phyloP scores from a whole-genome alignment of 2,113 vertebrate genomes.

The Pogonocichla stellata region DNA sequence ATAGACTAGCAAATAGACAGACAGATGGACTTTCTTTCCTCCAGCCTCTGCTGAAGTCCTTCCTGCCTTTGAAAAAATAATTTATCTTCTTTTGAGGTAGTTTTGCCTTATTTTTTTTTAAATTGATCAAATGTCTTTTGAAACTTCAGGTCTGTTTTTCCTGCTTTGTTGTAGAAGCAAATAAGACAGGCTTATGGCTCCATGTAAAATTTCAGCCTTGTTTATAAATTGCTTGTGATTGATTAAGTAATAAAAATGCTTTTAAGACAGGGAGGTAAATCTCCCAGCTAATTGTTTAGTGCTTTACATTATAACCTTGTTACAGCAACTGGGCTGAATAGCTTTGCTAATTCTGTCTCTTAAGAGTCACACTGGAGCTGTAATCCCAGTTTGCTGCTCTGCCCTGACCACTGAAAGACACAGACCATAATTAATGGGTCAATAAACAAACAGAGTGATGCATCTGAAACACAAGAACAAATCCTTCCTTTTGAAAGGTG shows the following conservation, averaged over 20 bases:
- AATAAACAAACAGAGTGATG: neutral
- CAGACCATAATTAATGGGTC: slow-evolving; percentile 39
- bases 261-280: slow-evolving; percentile 80
- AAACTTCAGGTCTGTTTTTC: slow-evolving; percentile 56
- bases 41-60: neutral
- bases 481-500: neutral
- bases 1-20: neutral
- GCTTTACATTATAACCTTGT: slow-evolving; percentile 74
- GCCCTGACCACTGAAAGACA: slow-evolving; percentile 8
- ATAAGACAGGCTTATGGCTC: slow-evolving; percentile 65
- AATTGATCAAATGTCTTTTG: slow-evolving; percentile 59
- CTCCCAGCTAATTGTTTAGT: slow-evolving; percentile 74
- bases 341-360: slow-evolving; percentile 34
- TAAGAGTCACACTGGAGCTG: slow-evolving; percentile 46
- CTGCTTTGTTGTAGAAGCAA: slow-evolving; percentile 56
- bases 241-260: slow-evolving; percentile 84
- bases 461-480: neutral
- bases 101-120: neutral
- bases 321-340: slow-evolving; percentile 22
- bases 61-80: neutral
- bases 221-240: slow-evolving; percentile 80
- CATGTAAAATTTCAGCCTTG: slow-evolving; percentile 72
- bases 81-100: neutral
- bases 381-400: neutral
- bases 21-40: neutral